These are phyloP conservation scores for Cacoxenus indagator DNA, from an alignment of 2,888 invertebrate species.

Conservation along the genomic window DNA sequence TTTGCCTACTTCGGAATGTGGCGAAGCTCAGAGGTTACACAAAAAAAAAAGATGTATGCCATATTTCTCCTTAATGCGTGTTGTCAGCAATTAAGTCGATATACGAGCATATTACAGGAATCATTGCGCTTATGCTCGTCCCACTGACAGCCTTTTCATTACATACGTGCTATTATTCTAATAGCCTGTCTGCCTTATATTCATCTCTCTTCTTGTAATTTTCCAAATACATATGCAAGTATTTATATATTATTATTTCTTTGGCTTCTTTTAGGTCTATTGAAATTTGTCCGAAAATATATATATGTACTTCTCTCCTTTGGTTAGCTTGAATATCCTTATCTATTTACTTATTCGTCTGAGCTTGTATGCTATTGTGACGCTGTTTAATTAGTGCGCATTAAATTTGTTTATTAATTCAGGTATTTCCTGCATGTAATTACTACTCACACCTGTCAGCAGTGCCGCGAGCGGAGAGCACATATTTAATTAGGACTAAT, in stretches of 20 bases:
- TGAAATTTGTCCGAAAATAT: not conserved
- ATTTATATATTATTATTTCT: not conserved
- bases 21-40: not conserved
- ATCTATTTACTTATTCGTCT: not conserved
- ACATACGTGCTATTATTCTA: constrained; percentile 23
- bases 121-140: constrained; percentile 46
- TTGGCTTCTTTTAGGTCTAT: constrained; percentile 23
- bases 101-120: not conserved
- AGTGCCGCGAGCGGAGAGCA: not conserved
- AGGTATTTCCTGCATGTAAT: constrained; percentile 61
- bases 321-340: not conserved
- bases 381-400: constrained; percentile 52
- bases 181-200: not conserved
- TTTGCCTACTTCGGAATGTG: not conserved
- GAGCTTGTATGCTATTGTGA: not conserved
- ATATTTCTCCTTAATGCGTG: constrained; percentile 37
- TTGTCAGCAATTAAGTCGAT: constrained; percentile 53
- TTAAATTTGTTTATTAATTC: constrained; percentile 59
- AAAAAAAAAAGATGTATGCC: not conserved
- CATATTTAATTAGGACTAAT: not conserved
- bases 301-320: constrained; percentile 4
- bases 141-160: constrained; percentile 48
- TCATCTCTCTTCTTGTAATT: not conserved
- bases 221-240: not conserved
- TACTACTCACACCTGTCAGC: constrained; percentile 32